phyloP scores from a whole-genome alignment of 2,888 invertebrate species.

The Torymus aiolomorphi region DNA sequence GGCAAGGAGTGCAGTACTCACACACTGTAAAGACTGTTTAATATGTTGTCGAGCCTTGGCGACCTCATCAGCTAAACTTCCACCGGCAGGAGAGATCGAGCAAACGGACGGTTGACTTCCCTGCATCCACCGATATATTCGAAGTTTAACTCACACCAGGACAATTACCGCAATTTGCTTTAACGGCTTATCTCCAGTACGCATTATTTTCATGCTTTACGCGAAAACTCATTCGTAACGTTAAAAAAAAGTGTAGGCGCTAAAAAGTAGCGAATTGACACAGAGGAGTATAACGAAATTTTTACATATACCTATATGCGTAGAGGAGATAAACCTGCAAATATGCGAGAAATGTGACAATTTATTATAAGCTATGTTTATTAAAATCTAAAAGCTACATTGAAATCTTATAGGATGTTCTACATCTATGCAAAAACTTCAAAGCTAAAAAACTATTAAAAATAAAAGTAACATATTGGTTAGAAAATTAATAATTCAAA shows the following conservation, averaged over 20 bases:
- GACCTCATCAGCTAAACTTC: constrained; percentile 86
- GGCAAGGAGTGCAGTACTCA: constrained; percentile 71
- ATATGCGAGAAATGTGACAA: constrained; percentile 17
- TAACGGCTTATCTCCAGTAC: constrained; percentile 60
- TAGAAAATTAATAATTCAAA: too few relatives aligned
- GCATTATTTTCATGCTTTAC: not conserved
- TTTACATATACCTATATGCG: too few relatives aligned
- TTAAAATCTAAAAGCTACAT: constrained; percentile 21
- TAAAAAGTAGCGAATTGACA: too few relatives aligned
- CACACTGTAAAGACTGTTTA: constrained; percentile 78
- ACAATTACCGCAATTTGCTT: constrained; percentile 60
- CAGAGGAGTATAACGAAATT: too few relatives aligned
- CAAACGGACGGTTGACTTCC: constrained; percentile 69
- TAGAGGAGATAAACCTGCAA: constrained; percentile 45
- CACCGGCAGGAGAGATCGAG: constrained; percentile 68
- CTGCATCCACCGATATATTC: constrained; percentile 70
- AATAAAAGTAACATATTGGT: too few relatives aligned
- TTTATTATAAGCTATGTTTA: constrained; percentile 37
- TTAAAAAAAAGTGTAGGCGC: too few relatives aligned
- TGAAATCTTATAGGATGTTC: too few relatives aligned
- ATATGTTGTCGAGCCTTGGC: constrained; percentile 92
- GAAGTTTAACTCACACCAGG: constrained; percentile 69
- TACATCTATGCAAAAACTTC: too few relatives aligned
- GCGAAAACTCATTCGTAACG: too few relatives aligned
- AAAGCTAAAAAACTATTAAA: too few relatives aligned